Evolutionary conservation across 2,888 invertebrate species (phyloP), one percentile per base, ranked within the genome.

Genomic region (Kryphioiulus occultus): DNA sequence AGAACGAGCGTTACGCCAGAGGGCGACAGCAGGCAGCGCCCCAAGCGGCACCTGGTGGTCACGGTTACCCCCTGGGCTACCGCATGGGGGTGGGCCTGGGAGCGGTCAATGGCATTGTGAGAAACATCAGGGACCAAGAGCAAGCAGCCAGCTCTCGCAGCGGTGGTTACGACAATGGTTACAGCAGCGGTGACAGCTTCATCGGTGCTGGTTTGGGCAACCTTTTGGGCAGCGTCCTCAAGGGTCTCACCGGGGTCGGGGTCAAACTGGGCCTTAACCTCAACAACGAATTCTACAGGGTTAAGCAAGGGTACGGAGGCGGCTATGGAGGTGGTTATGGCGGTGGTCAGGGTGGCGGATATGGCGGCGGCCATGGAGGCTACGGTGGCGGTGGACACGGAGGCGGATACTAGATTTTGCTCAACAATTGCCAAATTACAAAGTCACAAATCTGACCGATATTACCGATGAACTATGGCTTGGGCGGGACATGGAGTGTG

Each of bases 271-370:
- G 86, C 10, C 47, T 86, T 86, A 86, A 86, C 44, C 53, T 86
- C 32, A 44, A 86, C 47, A 86, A 86, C 59, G 86, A 86, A 30
- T 86, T 86, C 35, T 86, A 86, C 86, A 86, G 86, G 53, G 86
- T 86, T 2, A 86, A 86, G 26, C n/a, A 19, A 12, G 86, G 59
- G 12, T 12, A 86, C 26, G 86, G 86, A 1, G 86, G 86, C n/a
- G 86, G 86, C 7, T 47, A 86, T 26, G 86, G 86, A 0, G 86
- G 86, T 86, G 86, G 86, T 30, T 30, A 78, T 1, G 78, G 59
- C 4, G 59, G 59, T 1, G 19, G n/a, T 3, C 3, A n/a, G 0
- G 59, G 59, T 9, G 59, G 59, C n/a, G 59, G 59, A n/a, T 19
- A 59, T n/a, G 59, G 59, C n/a, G 59, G 59, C 9, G 59, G 59